phyloP scores from a whole-genome alignment of 2,113 vertebrate species.

The Mesitornis unicolor region DNA sequence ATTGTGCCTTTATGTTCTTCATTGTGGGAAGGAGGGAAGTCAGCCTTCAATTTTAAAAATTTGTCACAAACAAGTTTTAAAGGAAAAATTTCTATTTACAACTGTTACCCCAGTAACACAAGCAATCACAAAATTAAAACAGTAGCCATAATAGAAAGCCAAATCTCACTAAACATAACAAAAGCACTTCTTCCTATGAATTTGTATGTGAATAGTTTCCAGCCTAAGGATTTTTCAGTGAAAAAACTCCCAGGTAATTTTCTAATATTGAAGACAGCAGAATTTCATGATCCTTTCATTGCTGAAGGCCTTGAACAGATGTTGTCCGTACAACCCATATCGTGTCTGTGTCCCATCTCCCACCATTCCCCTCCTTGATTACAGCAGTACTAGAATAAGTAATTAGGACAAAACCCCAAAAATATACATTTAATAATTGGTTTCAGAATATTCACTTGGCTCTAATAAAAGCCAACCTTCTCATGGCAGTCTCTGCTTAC shows the following conservation, averaged over 20 bases:
- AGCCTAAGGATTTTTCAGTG: background rate
- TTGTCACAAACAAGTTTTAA: background rate
- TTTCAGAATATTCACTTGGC: background rate
- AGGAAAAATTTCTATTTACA: background rate
- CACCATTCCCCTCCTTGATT: fast-evolving
- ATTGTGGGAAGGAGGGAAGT: background rate
- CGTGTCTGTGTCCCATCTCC: fast-evolving
- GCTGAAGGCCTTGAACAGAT: background rate
- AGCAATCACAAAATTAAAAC: background rate
- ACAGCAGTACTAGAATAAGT: background rate
- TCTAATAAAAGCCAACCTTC: background rate
- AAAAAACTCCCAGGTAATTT: background rate
- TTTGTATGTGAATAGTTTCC: background rate
- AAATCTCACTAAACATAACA: background rate
- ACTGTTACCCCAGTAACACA: background rate
- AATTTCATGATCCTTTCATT: background rate
- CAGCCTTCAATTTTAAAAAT: background rate
- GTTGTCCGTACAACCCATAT: fast-evolving
- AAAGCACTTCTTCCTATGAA: background rate
- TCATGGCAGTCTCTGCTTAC: background rate
- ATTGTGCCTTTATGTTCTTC: background rate
- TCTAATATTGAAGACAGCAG: background rate
- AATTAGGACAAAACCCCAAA: background rate
- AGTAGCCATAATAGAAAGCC: background rate
- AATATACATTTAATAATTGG: background rate